Percentiles rank a stretch among this genome's conserved stretches.
Conservation (phyloP, 2,888 invertebrate genomes). For the Melinaea menophilus region DNA sequence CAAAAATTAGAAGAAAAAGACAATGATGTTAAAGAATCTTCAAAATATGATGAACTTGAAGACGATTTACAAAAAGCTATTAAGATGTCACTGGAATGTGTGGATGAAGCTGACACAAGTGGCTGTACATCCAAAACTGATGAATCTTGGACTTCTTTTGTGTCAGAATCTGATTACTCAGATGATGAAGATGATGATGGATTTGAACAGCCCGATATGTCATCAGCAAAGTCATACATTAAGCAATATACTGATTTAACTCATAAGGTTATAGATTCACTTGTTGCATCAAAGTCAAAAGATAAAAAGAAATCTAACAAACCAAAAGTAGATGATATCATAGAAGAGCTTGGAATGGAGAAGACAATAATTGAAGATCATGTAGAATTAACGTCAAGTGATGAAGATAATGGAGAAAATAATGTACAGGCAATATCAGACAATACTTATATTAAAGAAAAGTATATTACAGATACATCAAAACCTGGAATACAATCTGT, state of each 20-base stretch:
- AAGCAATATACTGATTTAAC: conserved; percentile 87
- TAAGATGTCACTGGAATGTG: conserved; percentile 77
- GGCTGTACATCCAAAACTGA: conserved; percentile 57
- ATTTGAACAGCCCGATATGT: conserved; percentile 61
- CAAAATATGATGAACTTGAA: conserved; percentile 62
- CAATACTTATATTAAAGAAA: conserved; percentile 4
- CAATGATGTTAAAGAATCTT: conserved; percentile 16
- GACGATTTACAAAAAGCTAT: conserved; percentile 79
- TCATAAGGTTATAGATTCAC: conserved; percentile 81
- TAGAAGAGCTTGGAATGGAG: conserved; percentile 60
- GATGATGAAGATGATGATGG: conserved; percentile 63
- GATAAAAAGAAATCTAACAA: conserved; percentile 45
- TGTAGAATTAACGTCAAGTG: conserved; percentile 43
- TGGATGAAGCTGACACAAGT: conserved; percentile 47
- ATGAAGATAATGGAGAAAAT: conserved; percentile 47
- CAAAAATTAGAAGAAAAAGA: conserved; percentile 7
- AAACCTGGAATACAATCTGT: conserved; percentile 11
- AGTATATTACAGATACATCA: conserved; percentile 25
- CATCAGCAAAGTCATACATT: conserved; percentile 84
- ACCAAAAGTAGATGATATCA: conserved; percentile 50
- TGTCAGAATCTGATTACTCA: conserved; percentile 63
- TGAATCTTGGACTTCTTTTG: conserved; percentile 67
- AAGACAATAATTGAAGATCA: conserved; percentile 58
- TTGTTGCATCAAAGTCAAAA: conserved; percentile 57
- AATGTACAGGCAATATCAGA: conserved; percentile 14